These are phyloP conservation scores for Trichopria drosophilae DNA, from an alignment of 2,888 invertebrate genomes.

Conservation along the genomic window DNA sequence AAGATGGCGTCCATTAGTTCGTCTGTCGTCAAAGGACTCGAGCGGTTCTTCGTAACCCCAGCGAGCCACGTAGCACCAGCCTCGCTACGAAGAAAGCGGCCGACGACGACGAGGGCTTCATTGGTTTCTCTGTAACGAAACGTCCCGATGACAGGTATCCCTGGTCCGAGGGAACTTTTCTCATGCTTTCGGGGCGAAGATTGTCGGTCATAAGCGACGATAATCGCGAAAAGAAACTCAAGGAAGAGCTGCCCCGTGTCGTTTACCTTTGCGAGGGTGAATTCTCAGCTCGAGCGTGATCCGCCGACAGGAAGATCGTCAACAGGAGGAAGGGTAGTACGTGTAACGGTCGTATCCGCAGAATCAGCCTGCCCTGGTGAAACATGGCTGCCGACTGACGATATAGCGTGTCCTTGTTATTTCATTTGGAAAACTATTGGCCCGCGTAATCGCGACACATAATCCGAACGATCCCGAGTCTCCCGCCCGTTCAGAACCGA, in stretches of 20 bases:
- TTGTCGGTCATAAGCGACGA: no score
- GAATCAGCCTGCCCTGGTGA: slow-evolving; percentile 22
- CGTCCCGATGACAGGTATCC: not conserved
- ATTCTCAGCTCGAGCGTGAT: slow-evolving; percentile 12
- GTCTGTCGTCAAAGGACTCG: slow-evolving; percentile 29
- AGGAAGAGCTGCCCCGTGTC: not conserved
- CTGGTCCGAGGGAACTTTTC: no score
- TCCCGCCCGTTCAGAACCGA: not conserved
- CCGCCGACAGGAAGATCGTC: no score
- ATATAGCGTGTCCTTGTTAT: slow-evolving; percentile 18
- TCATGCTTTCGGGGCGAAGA: no score
- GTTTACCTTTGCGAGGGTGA: slow-evolving; percentile 29
- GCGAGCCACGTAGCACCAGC: slow-evolving; percentile 31
- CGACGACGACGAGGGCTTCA: slow-evolving; percentile 32
- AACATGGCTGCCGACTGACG: slow-evolving; percentile 30
- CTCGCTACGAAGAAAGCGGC: slow-evolving; percentile 31
- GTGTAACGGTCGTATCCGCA: slow-evolving; percentile 12
- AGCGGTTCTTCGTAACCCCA: slow-evolving; percentile 17
- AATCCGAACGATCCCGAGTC: no score
- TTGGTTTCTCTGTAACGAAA: slow-evolving; percentile 30
- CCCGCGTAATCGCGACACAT: no score
- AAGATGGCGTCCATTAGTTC: slow-evolving; percentile 32
- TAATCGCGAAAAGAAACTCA: no score
- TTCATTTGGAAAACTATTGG: slow-evolving; percentile 20
- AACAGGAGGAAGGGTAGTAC: slow-evolving; percentile 7